A percentile compares a stretch with the other conserved stretches of the same genome.
phyloP scores from a whole-genome alignment of 2,113 vertebrate species.

The Tursiops truncatus region DNA sequence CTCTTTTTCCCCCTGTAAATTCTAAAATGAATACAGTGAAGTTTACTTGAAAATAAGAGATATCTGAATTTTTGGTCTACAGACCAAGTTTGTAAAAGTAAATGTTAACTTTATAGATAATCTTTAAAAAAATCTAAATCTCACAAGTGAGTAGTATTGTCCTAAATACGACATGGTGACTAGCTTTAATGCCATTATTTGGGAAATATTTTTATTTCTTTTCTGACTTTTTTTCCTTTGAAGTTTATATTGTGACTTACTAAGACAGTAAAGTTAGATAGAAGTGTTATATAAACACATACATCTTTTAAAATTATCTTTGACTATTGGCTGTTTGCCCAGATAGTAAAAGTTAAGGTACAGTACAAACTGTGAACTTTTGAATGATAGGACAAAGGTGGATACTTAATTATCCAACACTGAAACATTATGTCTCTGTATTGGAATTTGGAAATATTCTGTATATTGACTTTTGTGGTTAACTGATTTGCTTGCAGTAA shows the following conservation, averaged over 20 bases:
- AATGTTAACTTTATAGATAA: background rate
- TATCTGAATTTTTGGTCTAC: background rate
- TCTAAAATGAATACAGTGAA: background rate
- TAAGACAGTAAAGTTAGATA: background rate
- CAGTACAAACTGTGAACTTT: constrained; percentile 6
- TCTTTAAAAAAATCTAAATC: background rate
- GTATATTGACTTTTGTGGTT: background rate
- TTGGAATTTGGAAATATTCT: constrained; percentile 27
- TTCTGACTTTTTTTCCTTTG: background rate
- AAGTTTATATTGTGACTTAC: background rate
- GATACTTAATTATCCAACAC: background rate
- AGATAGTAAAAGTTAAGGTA: constrained; percentile 33
- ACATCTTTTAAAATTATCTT: background rate
- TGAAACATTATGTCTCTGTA: background rate
- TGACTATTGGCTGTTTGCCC: background rate
- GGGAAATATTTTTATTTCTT: background rate
- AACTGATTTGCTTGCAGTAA: background rate
- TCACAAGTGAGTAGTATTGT: constrained; percentile 6
- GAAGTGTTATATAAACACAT: background rate
- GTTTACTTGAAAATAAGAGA: background rate
- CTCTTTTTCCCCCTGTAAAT: background rate
- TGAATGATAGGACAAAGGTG: constrained; percentile 12
- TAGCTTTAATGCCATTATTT: constrained; percentile 23
- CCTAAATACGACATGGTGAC: background rate
- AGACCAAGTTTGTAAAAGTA: background rate